Base-by-base conservation (phyloP, 2,888 invertebrate genomes). In the Brachypalpus laphriformis region DNA sequence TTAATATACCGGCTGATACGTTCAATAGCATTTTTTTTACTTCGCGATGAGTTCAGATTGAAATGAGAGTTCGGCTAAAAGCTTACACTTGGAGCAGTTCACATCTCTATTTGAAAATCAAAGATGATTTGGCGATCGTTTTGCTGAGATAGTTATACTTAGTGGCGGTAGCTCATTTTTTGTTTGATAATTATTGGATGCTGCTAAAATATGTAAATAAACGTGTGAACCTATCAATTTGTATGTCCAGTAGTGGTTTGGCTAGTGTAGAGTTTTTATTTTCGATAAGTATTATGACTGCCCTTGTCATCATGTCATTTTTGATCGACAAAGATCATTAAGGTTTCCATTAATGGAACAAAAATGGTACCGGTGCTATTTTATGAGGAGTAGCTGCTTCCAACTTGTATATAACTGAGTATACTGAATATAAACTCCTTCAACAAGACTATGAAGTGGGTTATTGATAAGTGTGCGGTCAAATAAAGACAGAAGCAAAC, bases 1-100 rank as follows among this genome's bases (percentile, higher is more conserved):
- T 49, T 57, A 28, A 66, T 66, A 66, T 28, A 49, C 59, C 66
- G 59, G 51, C 57, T 5, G 34, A 75, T 47, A 49, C 45, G 57
- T 59, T 68, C 18, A 65, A 49, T 65, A 37, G 56, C 34, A 45
- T 51, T 20, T 20, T 47, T 47, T 45, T 57, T 61, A 22, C 9
- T 22, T 47, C 25, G 31, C 11, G 71, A 49, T 59, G 59, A 49
- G 42, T 49, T 51, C 18, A 25, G 49, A 71, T 47, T 34, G 20
- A 61, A 7, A 47, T 72, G 6, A 14, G 20, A 42, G 20, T 65
- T 65, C 14, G 56, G 14, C 56, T 22, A 3, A 8, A 28, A 54
- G 25, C 22, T 51, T 11, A 25, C 20, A 42, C 54, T 54, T 14
- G 5, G 45, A 31, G 31, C 37, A 56, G 42, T 57, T 45, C 37